Conservation (phyloP, 2,888 invertebrate genomes). For the Xylophagus ater region DNA sequence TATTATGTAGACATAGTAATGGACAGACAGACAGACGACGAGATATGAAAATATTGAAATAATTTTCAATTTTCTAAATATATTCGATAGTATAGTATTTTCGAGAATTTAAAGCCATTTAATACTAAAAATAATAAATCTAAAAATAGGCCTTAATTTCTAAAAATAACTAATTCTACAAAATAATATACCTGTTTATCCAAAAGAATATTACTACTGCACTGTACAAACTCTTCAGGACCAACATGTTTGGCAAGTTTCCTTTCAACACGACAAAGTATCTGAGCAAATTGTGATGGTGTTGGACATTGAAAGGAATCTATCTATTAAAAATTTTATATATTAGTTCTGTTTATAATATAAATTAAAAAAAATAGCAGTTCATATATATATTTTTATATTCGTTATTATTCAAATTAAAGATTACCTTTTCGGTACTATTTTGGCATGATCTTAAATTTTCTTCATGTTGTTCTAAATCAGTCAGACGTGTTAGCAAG, state of each 20-base stretch:
- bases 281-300: conserved; percentile 38
- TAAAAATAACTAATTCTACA: too few relatives aligned
- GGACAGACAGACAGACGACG: too few relatives aligned
- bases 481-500: conserved; percentile 41
- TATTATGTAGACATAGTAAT: too few relatives aligned
- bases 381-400: conserved; percentile 6
- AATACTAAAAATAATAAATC: too few relatives aligned
- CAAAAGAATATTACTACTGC: conserved; percentile 35
- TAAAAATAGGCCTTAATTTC: too few relatives aligned
- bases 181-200: conserved; percentile 32
- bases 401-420: neutral
- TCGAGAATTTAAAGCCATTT: too few relatives aligned
- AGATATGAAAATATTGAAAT: too few relatives aligned
- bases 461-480: conserved; percentile 39
- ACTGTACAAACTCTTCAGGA: conserved; percentile 39
- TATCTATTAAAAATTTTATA: conserved; percentile 19
- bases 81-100: neutral
- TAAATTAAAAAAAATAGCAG: conserved; percentile 8
- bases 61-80: conserved; percentile 5
- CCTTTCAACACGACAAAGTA: conserved; percentile 36
- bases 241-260: conserved; percentile 39
- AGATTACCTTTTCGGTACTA: conserved; percentile 30
- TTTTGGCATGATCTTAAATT: conserved; percentile 38
- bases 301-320: conserved; percentile 31
- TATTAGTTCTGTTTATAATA: conserved; percentile 1